Evolutionary conservation across 1,140 invertebrate species (phyloP).

Genomic region (Drosophila funebris): DNA sequence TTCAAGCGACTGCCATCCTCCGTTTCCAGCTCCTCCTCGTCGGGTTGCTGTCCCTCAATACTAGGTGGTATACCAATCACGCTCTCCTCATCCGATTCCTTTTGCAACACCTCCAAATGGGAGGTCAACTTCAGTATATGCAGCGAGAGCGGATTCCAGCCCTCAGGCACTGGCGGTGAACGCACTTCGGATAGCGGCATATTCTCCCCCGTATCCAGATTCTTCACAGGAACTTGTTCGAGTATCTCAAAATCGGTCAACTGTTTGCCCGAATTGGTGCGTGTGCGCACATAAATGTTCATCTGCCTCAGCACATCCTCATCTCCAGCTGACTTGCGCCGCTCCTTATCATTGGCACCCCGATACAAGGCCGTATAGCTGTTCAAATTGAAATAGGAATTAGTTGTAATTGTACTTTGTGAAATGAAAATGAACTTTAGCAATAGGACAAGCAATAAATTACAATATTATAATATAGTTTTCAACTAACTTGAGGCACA

Average conservation of each 20-base stretch:
- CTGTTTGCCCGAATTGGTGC: constrained; percentile 93
- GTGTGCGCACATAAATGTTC: constrained; percentile 91
- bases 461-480: not conserved
- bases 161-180: constrained; percentile 82
- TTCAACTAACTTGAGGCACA: constrained; percentile 61
- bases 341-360: constrained; percentile 85
- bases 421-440: constrained; percentile 31
- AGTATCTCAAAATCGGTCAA: constrained; percentile 95
- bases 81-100: constrained; percentile 93
- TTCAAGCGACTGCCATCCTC: constrained; percentile 84
- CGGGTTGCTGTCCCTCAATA: constrained; percentile 85
- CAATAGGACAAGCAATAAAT: constrained; percentile 33
- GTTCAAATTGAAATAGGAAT: not conserved
- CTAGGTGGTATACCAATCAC: constrained; percentile 90
- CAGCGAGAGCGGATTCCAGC: constrained; percentile 91
- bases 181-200: constrained; percentile 83
- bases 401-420: not conserved
- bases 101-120: constrained; percentile 80
- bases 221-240: constrained; percentile 95
- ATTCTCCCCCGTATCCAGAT: constrained; percentile 92
- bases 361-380: constrained; percentile 79
- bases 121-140: constrained; percentile 94
- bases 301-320: constrained; percentile 88
- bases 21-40: constrained; percentile 84
- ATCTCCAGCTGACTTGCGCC: constrained; percentile 89